Base-by-base conservation (phyloP, 2,113 vertebrate species). In the Perccottus glenii region DNA sequence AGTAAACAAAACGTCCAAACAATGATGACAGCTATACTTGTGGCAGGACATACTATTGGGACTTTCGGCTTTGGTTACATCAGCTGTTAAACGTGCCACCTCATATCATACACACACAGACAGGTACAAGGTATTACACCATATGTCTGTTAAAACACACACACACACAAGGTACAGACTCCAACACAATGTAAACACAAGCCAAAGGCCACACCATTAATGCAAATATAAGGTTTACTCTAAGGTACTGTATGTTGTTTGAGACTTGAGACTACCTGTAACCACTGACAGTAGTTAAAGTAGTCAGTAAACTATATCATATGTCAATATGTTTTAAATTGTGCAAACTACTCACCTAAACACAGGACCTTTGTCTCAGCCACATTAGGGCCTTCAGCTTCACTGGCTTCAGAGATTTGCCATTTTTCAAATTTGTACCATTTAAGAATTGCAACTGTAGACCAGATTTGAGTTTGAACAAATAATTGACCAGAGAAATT, bases 71-170 rank as follows among this genome's bases (percentile, higher is more conserved):
- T 55, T 33, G 40, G 32, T 58, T 10, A 73, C 8, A 49, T 67
- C 66, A 73, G 10, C 4, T 9, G 40, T 45, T 60, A 5, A 47
- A 55, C 48, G 55, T 56, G 53, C 11, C 38, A 58, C 7, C 40
- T 72, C 43, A 35, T 52, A 60, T 64, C 67, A 63, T 12, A 27
- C 3, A 16, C 14, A 60, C 44, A 46, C 38, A 36, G 19, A 43
- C 49, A 3, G 27, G 5, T 48, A 67, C 68, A 58, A 69, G 19
- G 4, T 4, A 36, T 61, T 67, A 32, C 62, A 62, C 47, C 75
- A 56, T 57, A 38, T 68, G 46, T 64, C 11, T 56, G 64, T 14
- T 11, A 51, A 56, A 63, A 38, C n/a, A 35, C 12, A 27, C 9
- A 44, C 36, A 63, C 53, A 35, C 52, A 52, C 52, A 57, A 12